Evolutionary conservation across 2,113 vertebrate genomes (phyloP).

Genomic region (Chelonoidis abingdonii): DNA sequence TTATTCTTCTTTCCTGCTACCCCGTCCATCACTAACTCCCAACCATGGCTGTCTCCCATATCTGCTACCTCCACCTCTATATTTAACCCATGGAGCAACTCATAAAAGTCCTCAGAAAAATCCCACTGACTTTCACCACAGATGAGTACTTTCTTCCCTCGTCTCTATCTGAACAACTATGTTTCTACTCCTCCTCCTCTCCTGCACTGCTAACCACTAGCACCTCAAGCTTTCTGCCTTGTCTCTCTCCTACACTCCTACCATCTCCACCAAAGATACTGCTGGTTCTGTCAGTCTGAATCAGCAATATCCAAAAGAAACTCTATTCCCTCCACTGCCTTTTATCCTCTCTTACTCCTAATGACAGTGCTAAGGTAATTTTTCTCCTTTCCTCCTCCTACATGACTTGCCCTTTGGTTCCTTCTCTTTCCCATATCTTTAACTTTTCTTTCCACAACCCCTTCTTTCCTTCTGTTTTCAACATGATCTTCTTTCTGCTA

Average conservation of each 20-base stretch:
- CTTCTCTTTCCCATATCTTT: not conserved
- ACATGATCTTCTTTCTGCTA: not conserved
- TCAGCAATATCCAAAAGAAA: not conserved
- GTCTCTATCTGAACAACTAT: not conserved
- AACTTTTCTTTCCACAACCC: not conserved
- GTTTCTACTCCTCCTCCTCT: not conserved
- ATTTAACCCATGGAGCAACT: not conserved
- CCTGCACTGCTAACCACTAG: not conserved
- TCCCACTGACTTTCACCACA: not conserved
- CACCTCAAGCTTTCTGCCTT: not conserved
- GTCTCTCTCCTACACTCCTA: not conserved
- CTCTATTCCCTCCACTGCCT: not conserved
- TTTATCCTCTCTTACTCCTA: not conserved
- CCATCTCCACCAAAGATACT: not conserved
- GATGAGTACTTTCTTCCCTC: not conserved
- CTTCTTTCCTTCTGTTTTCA: not conserved
- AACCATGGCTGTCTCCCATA: not conserved
- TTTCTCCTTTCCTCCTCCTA: too few species aligned
- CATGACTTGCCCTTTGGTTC: not conserved
- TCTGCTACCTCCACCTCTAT: not conserved
- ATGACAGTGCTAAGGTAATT: too few species aligned
- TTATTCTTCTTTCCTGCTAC: not conserved
- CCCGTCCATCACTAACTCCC: not conserved
- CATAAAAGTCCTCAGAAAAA: not conserved
- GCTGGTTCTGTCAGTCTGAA: not conserved